Base-by-base conservation (phyloP, 2,888 invertebrate genomes). In the Pandemis corylana region DNA sequence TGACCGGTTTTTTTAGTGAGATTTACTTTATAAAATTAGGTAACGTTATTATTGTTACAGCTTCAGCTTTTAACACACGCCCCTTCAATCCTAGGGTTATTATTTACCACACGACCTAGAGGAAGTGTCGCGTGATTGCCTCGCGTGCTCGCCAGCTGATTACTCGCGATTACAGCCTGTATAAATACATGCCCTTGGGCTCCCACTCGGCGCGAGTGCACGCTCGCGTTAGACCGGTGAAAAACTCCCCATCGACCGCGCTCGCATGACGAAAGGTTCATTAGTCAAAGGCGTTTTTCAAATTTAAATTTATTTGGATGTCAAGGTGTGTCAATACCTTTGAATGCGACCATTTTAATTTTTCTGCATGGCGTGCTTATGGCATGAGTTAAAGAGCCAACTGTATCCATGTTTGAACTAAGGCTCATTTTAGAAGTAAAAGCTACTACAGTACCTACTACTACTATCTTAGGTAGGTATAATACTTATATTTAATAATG, bases 181-280 rank as follows among this genome's bases (percentile, higher is more conserved):
- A 59, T 62, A 51, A 49, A 63, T 44, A 65, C 63, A 12, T 59
- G 74, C 69, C 74, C 74, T 70, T 70, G 74, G 74, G 73, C 72
- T 15, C 0, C 44, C 62, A 46, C 67, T 51, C 15, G 20, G 10
- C 36, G 10, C 13, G 63, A 68, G 72, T 67, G 71, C 36, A 15
- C n/a, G 72, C 51, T 67, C 68, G 68, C 65, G 73, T 9, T 59
- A 36, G 68, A 64, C 41, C 42, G 36, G 41, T 49, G 66, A 59
- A 68, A 46, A 56, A 64, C 63, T 46, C 63, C 67, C 68, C 56
- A 44, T 59, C 71, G 66, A 62, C 3, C 46, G 59, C 28, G 49
- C 72, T 56, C 7, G 59, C 46, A 69, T 36, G 56, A 68, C 41
- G 20, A 15, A 7, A 59, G 46, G 56, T 20, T 63, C 41, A 64